Conservation (phyloP, 2,113 vertebrate species). For the Delphinapterus leucas region DNA sequence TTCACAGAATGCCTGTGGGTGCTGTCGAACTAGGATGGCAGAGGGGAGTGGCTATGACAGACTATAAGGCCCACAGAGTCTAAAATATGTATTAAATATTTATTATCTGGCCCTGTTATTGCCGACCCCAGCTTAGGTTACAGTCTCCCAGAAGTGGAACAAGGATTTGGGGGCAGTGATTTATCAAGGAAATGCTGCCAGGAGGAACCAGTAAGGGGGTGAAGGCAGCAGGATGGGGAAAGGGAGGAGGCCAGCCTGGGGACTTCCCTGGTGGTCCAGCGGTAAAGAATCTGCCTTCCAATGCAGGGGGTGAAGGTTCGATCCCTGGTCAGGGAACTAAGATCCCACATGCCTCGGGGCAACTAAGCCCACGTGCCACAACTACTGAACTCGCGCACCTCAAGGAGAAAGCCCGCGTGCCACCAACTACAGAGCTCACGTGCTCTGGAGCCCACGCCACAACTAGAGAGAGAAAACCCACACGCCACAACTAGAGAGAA, state of each 20-base stretch:
- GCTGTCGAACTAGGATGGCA: background rate
- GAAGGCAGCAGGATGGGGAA: background rate
- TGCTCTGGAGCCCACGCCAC: no score
- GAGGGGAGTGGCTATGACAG: background rate
- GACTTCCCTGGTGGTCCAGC: no score
- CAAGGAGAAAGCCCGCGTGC: no score
- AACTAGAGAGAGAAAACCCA: no score
- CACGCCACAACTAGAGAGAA: no score
- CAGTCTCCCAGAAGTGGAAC: background rate
- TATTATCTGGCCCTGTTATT: background rate
- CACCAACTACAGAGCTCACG: no score
- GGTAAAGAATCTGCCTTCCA: no score
- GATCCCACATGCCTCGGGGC: no score
- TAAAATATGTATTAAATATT: background rate
- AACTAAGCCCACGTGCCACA: no score
- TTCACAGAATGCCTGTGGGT: background rate
- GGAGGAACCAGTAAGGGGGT: background rate
- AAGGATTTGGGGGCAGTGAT: background rate
- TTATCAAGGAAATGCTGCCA: background rate
- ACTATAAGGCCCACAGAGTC: background rate
- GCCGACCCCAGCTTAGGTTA: background rate
- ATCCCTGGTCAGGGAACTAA: no score
- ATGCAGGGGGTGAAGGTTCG: no score
- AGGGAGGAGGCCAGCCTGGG: background rate
- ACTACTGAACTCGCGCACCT: no score